Evolutionary conservation across 2,797 vertebrate genomes (phyloP), one percentile per base, ranked within the genome.

Genomic region (Microcaecilia unicolor): DNA sequence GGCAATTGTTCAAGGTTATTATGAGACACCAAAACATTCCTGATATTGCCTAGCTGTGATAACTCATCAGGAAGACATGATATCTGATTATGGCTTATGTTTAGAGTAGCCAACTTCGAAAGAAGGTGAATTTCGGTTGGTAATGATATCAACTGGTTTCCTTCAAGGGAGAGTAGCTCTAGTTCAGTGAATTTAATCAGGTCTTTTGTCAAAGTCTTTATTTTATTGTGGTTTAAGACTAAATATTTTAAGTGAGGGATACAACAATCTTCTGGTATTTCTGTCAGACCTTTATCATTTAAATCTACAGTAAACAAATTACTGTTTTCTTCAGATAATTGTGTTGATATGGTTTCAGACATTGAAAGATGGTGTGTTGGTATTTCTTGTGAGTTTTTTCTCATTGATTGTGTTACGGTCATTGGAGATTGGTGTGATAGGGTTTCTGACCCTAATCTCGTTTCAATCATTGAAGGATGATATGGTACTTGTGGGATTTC

Each of bases 121-220:
- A 78, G 41, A 15, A 56, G 55, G 4, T 44, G 22, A 46, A 76
- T 63, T 54, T 71, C 57, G 43, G 32, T 11, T 31, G 69, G 72
- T 42, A 82, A 42, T n/a, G 49, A 43, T 9, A 15, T 49, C 39
- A 71, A 47, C 3, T 9, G 39, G 8, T 72, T 84, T 61, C 47
- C 55, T 55, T 68, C 52, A 22, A 77, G 37, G 14, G 56, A 67
- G 12, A 77, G 28, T 34, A 64, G 38, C 53, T 80, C 64, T 49
- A 78, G 48, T 24, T 61, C 43, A 24, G 19, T 20, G 26, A 78
- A 14, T 35, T 38, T 35, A 20, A 15, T 5, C 33, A 44, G 18
- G 25, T 65, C 53, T 40, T 10, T 48, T 38, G 55, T 45, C 12
- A 76, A 44, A 13, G 4, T 9, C 52, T 55, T 70, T 13, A 74